phyloP scores from a whole-genome alignment of 2,888 invertebrate genomes.

The Spisula solida region DNA sequence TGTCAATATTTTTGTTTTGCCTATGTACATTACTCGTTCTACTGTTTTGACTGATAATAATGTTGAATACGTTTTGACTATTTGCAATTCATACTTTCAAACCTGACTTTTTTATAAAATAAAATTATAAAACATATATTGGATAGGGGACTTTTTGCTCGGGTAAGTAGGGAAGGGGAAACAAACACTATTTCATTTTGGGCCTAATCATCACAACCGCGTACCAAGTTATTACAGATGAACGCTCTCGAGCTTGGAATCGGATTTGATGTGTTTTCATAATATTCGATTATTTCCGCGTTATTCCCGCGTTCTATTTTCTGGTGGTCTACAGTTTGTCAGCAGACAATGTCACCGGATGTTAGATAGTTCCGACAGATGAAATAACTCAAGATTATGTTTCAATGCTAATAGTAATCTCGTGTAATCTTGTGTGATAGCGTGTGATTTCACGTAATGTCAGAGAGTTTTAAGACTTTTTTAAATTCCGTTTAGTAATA shows the following conservation, averaged over 20 bases:
- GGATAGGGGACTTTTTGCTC: too few species aligned
- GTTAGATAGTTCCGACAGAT: constrained; percentile 28
- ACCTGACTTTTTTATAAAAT: too few species aligned
- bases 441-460: neutral
- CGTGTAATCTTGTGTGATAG: neutral
- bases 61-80: too few species aligned
- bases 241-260: constrained; percentile 19
- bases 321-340: constrained; percentile 50
- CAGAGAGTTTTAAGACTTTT: constrained; percentile 3
- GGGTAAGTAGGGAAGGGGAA: too few species aligned
- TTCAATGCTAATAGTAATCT: constrained; percentile 26
- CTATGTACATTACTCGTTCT: too few species aligned
- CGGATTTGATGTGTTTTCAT: constrained; percentile 52
- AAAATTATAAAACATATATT: too few species aligned
- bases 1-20: too few species aligned
- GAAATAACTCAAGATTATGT: constrained; percentile 19
- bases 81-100: too few species aligned
- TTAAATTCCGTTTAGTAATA: neutral
- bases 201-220: too few species aligned
- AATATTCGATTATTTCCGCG: constrained; percentile 50
- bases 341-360: constrained; percentile 33
- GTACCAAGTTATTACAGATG: neutral
- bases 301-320: neutral
- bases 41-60: too few species aligned
- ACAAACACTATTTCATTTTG: too few species aligned